A percentile compares a stretch with the other conserved stretches of the same genome.
Conservation (phyloP, 2,113 vertebrate genomes). For the Callospermophilus lateralis region DNA sequence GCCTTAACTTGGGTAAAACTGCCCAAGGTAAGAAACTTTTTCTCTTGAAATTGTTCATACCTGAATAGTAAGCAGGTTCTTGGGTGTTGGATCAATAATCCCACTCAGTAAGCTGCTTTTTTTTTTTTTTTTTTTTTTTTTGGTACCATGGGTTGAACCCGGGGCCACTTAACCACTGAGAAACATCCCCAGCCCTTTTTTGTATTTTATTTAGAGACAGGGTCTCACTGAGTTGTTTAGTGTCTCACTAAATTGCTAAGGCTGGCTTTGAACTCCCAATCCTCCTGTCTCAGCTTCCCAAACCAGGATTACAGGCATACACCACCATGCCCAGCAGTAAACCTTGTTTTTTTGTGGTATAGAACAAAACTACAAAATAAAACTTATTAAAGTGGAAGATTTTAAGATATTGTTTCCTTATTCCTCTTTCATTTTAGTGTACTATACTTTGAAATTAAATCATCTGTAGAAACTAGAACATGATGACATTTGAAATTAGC, state of each 20-base stretch:
- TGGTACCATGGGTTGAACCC: no score
- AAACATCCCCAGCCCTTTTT: no score
- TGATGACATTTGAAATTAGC: constrained; percentile 44
- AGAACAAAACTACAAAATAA: constrained; percentile 36
- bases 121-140: no score
- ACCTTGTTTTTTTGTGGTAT: neutral
- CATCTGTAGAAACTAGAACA: constrained; percentile 42
- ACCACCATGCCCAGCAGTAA: neutral
- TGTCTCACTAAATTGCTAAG: no score
- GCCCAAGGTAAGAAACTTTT: constrained; percentile 21
- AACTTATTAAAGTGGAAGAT: constrained; percentile 43
- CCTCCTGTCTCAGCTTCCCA: no score
- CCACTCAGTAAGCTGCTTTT: neutral
- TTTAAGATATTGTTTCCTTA: constrained; percentile 43
- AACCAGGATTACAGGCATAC: no score
- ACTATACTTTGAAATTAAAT: constrained; percentile 63
- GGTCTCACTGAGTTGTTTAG: no score
- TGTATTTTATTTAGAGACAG: no score
- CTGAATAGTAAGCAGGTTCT: constrained; percentile 46
- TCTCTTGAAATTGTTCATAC: constrained; percentile 36
- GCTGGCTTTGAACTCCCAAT: no score
- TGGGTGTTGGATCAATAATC: constrained; percentile 16
- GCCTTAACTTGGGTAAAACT: constrained; percentile 33
- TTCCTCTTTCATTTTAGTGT: constrained; percentile 49
- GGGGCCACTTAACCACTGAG: no score